Evolutionary conservation across 2,888 invertebrate genomes (phyloP), one percentile per base, ranked within the genome.

Genomic region (Meta bourneti): DNA sequence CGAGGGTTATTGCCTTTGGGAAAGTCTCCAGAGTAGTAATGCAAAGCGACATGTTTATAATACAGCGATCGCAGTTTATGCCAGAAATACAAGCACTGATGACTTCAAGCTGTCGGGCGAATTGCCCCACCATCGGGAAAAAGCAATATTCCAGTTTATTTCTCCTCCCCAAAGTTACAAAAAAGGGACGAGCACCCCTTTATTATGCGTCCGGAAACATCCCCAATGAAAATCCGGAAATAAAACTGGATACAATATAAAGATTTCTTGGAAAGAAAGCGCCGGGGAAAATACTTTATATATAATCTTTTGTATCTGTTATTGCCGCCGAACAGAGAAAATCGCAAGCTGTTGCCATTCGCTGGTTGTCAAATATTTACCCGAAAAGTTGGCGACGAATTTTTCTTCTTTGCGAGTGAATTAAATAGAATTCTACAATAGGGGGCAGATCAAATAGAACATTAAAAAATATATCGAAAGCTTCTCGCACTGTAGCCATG

Each of bases 301-400:
- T 61, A 61, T 61, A 61, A 9, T 61, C 61, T 61, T 61, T 61
- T 61, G 61, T 9, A 61, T 61, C 13, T 61, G 61, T 9, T 61
- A 61, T 61, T 61, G 61, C 61, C 61, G 9, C 0, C 1, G 61
- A 16, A 61, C 34, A 34, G 34, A 9, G 61, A 61, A 54, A 79
- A 71, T 87, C 69, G 72, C 71, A 90, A 78, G 78, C 79, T 78
- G 83, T 90, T 78, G 78, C 83, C 78, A 90, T 71, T 78, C 61
- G 83, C 77, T 77, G n/a, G 49, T 71, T 78, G 89, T 84, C 89
- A 90, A 90, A 90, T 90, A 77, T 90, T 90, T 83, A 90, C 83
- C 71, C 84, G 8, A 61, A 61, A 61, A 61, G 61, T 61, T 61
- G 61, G 61, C 11, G 61, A 61, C 7, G 11, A 61, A 9, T 61